These are phyloP conservation scores for Fukomys damarensis DNA, from an alignment of 2,113 vertebrate species.

Conservation along the genomic window DNA sequence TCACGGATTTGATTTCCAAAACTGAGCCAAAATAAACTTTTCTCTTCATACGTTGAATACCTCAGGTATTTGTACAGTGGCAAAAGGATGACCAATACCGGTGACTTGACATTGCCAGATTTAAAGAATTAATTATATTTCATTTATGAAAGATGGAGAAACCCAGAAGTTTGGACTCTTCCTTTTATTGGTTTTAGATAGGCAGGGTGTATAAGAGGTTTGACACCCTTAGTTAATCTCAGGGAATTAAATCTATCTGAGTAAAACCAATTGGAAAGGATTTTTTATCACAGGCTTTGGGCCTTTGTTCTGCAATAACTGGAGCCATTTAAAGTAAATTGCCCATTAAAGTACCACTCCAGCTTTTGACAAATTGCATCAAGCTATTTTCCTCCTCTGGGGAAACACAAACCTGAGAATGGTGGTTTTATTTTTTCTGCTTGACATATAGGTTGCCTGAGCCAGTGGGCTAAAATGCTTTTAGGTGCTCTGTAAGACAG, in stretches of 20 bases:
- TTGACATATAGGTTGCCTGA: constrained; percentile 73
- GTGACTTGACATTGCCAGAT: not conserved
- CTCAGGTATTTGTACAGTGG: not conserved
- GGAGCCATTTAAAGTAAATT: constrained; percentile 83
- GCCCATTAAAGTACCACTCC: constrained; percentile 82
- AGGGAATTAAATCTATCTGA: constrained; percentile 79
- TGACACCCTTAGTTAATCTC: constrained; percentile 77
- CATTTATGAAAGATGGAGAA: constrained; percentile 53
- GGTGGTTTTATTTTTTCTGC: constrained; percentile 73
- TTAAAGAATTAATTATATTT: constrained; percentile 47
- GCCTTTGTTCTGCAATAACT: constrained; percentile 80
- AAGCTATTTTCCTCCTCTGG: constrained; percentile 79
- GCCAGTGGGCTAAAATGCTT: constrained; percentile 57
- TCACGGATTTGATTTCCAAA: not conserved
- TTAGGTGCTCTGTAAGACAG: constrained; percentile 53
- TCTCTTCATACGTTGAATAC: not conserved
- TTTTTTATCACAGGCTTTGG: constrained; percentile 74
- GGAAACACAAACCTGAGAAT: constrained; percentile 74
- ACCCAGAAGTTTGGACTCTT: constrained; percentile 52
- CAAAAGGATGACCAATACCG: not conserved
- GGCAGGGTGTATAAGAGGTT: constrained; percentile 49
- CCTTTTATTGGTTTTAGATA: constrained; percentile 66
- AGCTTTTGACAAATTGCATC: constrained; percentile 83
- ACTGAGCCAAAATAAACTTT: not conserved
- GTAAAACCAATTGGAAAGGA: constrained; percentile 75